Conservation (phyloP, 2,113 vertebrate species). For the Austrofundulus limnaeus region DNA sequence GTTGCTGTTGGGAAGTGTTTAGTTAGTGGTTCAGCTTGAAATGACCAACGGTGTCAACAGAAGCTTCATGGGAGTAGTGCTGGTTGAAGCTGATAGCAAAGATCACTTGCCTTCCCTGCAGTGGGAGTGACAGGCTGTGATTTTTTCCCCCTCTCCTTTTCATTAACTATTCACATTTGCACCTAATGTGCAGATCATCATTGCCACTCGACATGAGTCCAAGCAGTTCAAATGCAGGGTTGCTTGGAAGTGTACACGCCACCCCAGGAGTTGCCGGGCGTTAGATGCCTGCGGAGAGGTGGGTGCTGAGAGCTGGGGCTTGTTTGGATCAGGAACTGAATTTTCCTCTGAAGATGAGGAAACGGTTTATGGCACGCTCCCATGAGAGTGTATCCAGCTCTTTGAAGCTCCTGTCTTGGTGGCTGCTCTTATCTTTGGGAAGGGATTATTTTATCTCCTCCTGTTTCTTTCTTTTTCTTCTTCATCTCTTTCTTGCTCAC, state of each 20-base stretch:
- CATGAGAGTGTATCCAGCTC: constrained; percentile 80
- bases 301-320: constrained; percentile 68
- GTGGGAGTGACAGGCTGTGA: constrained; percentile 55
- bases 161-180: constrained; percentile 76
- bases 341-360: constrained; percentile 82
- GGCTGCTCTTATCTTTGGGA: constrained; percentile 90
- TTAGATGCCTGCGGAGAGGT: constrained; percentile 62
- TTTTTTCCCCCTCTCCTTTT: constrained; percentile 60
- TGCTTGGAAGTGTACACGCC: constrained; percentile 69
- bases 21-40: constrained; percentile 61
- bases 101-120: constrained; percentile 50
- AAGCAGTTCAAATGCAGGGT: constrained; percentile 65
- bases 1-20: constrained; percentile 43
- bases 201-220: constrained; percentile 66
- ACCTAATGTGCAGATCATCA: constrained; percentile 73
- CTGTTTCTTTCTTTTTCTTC: constrained; percentile 61
- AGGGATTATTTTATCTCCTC: constrained; percentile 82
- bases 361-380: constrained; percentile 84
- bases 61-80: constrained; percentile 53
- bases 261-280: constrained; percentile 65
- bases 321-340: constrained; percentile 78
- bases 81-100: constrained; percentile 69
- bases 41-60: constrained; percentile 52
- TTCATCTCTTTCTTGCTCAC: constrained; percentile 53
- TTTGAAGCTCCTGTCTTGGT: constrained; percentile 93